phyloP scores from a whole-genome alignment of 2,888 invertebrate genomes.

The Acrobasis consociella region DNA sequence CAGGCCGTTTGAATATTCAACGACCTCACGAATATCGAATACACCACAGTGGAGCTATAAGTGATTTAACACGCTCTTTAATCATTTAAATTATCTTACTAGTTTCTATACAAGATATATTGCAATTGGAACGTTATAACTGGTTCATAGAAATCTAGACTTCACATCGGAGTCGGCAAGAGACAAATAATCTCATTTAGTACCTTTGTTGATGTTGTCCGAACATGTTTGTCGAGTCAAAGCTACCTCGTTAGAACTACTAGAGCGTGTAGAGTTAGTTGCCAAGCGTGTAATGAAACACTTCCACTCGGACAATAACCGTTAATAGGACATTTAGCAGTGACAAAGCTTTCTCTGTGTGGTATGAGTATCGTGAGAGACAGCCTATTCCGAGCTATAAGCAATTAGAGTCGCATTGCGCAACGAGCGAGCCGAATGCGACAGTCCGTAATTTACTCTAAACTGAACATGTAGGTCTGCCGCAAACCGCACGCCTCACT shows the following conservation, averaged over 20 bases:
- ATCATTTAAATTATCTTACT: conserved; percentile 5
- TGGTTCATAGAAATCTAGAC: conserved; percentile 1
- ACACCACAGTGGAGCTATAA: conserved; percentile 23
- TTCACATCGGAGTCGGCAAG: not conserved
- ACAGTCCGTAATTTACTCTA: conserved; percentile 30
- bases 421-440: conserved; percentile 31
- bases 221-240: conserved; percentile 53
- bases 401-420: conserved; percentile 53
- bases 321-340: conserved; percentile 68
- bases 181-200: conserved; percentile 45
- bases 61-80: no score
- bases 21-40: conserved; percentile 36
- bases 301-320: conserved; percentile 76
- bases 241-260: conserved; percentile 68
- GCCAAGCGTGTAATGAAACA: conserved; percentile 77
- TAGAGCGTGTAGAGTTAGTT: conserved; percentile 64
- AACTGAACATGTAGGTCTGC: conserved; percentile 30
- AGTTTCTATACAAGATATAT: not conserved
- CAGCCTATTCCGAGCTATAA: conserved; percentile 40
- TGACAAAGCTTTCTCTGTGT: conserved; percentile 64
- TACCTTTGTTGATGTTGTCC: conserved; percentile 48
- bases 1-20: conserved; percentile 42
- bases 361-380: conserved; percentile 18
- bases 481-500: conserved; percentile 49
- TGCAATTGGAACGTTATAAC: conserved; percentile 10